Percentiles rank a stretch among this genome's conserved stretches.
phyloP scores from a whole-genome alignment of 2,888 invertebrate species.

The Aquatica leii region DNA sequence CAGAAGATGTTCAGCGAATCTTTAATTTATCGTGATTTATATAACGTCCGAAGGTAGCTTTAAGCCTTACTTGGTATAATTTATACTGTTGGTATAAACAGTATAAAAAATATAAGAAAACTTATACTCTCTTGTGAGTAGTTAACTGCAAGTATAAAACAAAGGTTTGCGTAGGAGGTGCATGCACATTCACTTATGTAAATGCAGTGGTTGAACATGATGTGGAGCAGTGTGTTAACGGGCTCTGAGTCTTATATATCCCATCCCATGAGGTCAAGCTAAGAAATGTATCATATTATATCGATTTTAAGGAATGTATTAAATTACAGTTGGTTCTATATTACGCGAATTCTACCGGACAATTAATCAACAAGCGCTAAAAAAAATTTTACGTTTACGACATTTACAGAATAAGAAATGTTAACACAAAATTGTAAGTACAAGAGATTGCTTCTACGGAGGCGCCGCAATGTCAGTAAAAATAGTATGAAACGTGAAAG shows the following conservation, averaged over 20 bases:
- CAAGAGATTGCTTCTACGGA: not conserved
- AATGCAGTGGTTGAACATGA: slow-evolving; percentile 29
- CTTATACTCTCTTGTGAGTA: slow-evolving; percentile 27
- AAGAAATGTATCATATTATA: not conserved
- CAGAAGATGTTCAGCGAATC: too few relatives aligned
- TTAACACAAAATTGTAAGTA: too few relatives aligned
- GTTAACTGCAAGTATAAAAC: slow-evolving; percentile 30
- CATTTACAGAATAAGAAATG: too few relatives aligned
- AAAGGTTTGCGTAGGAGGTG: slow-evolving; percentile 33
- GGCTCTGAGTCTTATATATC: slow-evolving; percentile 27
- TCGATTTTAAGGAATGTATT: slow-evolving; percentile 7
- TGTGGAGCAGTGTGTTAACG: slow-evolving; percentile 45
- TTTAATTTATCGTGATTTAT: slow-evolving; percentile 7
- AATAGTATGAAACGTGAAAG: slow-evolving; percentile 9
- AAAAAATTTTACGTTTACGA: too few relatives aligned
- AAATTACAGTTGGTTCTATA: not conserved
- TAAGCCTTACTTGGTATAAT: slow-evolving; percentile 22
- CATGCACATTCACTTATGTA: slow-evolving; percentile 38
- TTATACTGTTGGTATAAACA: slow-evolving; percentile 14
- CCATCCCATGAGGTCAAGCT: slow-evolving; percentile 30
- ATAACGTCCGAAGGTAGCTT: not conserved
- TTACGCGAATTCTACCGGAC: too few relatives aligned
- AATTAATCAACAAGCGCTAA: too few relatives aligned
- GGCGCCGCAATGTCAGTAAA: slow-evolving; percentile 5
- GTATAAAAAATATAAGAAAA: slow-evolving; percentile 17